phyloP scores from a whole-genome alignment of 2,797 vertebrate species.

The Pseudomugil gertrudae region DNA sequence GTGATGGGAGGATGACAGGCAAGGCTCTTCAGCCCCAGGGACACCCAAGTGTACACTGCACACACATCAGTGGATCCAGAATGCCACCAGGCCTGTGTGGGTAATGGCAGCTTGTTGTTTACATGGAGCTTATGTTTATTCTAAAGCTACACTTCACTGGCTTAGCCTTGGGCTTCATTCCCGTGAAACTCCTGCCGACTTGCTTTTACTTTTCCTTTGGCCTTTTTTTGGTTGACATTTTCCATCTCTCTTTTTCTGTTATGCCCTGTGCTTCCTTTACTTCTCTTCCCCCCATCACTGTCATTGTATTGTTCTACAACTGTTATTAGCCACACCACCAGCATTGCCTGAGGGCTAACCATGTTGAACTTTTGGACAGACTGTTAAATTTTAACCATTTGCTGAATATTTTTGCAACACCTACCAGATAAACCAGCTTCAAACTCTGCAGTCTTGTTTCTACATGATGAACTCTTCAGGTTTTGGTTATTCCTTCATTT shows the following conservation, averaged over 20 bases:
- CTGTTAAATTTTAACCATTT: slow-evolving; percentile 9
- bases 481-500: not conserved
- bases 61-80: slow-evolving; percentile 64
- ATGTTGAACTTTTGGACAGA: not conserved
- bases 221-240: slow-evolving; percentile 59
- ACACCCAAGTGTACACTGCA: slow-evolving; percentile 45
- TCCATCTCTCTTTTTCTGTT: slow-evolving; percentile 10
- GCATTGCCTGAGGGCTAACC: slow-evolving; percentile 2
- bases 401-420: not conserved
- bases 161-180: slow-evolving; percentile 66
- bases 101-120: slow-evolving; percentile 78
- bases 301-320: slow-evolving; percentile 25
- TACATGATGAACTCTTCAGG: not conserved
- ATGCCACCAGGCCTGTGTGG: slow-evolving; percentile 65
- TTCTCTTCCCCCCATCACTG: slow-evolving; percentile 6
- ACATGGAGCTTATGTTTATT: slow-evolving; percentile 80
- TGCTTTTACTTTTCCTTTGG: slow-evolving; percentile 36
- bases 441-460: not conserved
- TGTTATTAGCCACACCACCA: slow-evolving; percentile 5
- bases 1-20: slow-evolving; percentile 70
- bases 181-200: slow-evolving; percentile 68
- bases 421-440: not conserved
- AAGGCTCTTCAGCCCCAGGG: slow-evolving; percentile 65
- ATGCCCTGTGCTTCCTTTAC: slow-evolving; percentile 10
- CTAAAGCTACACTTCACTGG: slow-evolving; percentile 70